These are phyloP conservation scores for Notolepis coatsorum DNA, from an alignment of 2,797 vertebrate species.

Conservation along the genomic window DNA sequence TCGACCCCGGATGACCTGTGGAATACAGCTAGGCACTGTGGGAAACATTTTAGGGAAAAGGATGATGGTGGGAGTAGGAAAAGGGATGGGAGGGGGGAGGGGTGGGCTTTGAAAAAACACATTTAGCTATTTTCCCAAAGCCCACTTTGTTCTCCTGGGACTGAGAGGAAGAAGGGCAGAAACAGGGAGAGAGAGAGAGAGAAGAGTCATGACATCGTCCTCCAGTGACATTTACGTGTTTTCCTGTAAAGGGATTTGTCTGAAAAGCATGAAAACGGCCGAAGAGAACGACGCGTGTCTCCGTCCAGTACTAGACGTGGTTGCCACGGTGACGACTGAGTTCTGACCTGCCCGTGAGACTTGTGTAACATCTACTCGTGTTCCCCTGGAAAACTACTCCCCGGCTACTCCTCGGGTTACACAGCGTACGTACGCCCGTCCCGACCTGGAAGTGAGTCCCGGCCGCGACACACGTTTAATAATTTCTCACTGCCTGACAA, in stretches of 20 bases:
- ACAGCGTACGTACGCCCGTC: not conserved
- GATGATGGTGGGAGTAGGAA: conserved; percentile 40
- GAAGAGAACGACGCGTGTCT: not conserved
- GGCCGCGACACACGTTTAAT: not conserved
- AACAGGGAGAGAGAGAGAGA: conserved; percentile 42
- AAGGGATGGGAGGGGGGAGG: conserved; percentile 38
- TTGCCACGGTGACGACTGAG: not conserved
- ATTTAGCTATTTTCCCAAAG: conserved; percentile 79
- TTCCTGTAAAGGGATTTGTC: conserved; percentile 11
- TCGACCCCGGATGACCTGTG: conserved; percentile 64
- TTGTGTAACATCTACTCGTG: conserved; percentile 14
- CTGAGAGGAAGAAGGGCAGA: conserved; percentile 15
- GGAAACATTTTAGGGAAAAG: conserved; percentile 60
- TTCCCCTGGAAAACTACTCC: not conserved
- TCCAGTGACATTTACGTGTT: conserved; percentile 17
- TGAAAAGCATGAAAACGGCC: not conserved
- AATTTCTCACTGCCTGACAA: not conserved
- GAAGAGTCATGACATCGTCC: conserved; percentile 27
- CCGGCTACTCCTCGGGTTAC: conserved; percentile 1
- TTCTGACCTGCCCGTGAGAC: not conserved
- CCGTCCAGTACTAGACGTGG: not conserved
- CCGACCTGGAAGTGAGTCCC: conserved; percentile 37
- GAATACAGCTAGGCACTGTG: conserved; percentile 67
- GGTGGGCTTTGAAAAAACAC: conserved; percentile 68
- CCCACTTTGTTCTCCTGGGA: conserved; percentile 54